These are phyloP conservation scores for Oncopodura yosiiana DNA, from an alignment of 1,140 invertebrate species.

Conservation along the genomic window DNA sequence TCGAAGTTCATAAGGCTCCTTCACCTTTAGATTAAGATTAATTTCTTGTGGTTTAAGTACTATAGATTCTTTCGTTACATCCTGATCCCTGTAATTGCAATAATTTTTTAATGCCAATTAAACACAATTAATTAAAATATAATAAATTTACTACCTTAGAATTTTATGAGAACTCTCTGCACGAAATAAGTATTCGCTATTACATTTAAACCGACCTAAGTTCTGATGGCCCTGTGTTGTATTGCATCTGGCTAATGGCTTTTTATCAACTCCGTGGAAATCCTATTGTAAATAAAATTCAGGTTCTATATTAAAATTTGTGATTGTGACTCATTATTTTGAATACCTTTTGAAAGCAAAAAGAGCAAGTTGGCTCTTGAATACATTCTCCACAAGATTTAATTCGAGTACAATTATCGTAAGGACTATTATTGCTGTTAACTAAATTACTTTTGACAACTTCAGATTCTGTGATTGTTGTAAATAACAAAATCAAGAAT, in stretches of 20 bases:
- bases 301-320: not conserved
- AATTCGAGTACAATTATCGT: not conserved
- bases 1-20: slow-evolving; percentile 28
- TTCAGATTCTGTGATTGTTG: too few species aligned
- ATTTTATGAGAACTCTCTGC: not conserved
- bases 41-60: slow-evolving; percentile 52
- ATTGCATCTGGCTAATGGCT: too few species aligned
- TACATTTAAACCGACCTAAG: not conserved
- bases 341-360: slow-evolving; percentile 10
- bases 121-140: too few species aligned
- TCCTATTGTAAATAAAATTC: too few species aligned
- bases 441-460: too few species aligned
- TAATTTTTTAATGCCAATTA: too few species aligned
- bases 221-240: too few species aligned
- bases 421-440: too few species aligned
- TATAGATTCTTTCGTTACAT: slow-evolving; percentile 38
- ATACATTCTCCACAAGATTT: slow-evolving; percentile 10
- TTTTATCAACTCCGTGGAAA: too few species aligned
- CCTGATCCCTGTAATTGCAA: slow-evolving; percentile 33
- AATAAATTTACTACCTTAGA: too few species aligned
- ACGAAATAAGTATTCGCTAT: too few species aligned
- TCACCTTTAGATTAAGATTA: slow-evolving; percentile 37
- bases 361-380: slow-evolving; percentile 4
- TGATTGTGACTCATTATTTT: not conserved
- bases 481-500: too few species aligned